Evolutionary conservation across 2,113 vertebrate genomes (phyloP), one percentile per base, ranked within the genome.

Genomic region (Tetrao urogallus): DNA sequence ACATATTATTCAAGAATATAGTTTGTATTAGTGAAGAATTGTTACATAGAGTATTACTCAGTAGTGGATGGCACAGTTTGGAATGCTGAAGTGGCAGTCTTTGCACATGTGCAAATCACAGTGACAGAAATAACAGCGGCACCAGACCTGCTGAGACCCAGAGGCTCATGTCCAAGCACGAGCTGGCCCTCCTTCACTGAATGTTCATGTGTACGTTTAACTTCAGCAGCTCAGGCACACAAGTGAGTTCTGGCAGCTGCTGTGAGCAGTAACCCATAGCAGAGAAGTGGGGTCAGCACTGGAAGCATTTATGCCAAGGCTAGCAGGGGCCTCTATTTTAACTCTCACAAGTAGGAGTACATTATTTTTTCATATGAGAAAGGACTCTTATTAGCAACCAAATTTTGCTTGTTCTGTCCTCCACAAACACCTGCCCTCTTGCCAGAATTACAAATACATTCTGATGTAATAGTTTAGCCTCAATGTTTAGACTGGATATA

Each of bases 121-220:
- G 45, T 2, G 1, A 27, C 24, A 52, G 45, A 45, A 43, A 54
- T 42, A 50, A 19, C 30, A 25, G 65, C 0, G 2, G 40, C 5
- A 10, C 8, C 30, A 43, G 34, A 65, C 58, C 43, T 52, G 43
- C 67, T 42, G 45, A 40, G 60, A 16, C 60, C 38, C 38, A 17
- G 19, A 21, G 75, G 15, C 38, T 16, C 22, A 38, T 18, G 21
- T 6, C 21, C 5, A 38, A 54, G 52, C 1, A 1, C 2, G 8
- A 54, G 16, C 52, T 30, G 36, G 17, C 21, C 57, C 36, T 50
- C 32, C 65, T 58, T 72, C n/a, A 27, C n/a, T 67, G 82, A 61
- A 5, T 21, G 11, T 13, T 38, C 38, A 19, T 15, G 13, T 2
- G 20, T 43, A 47, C 36, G 60, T 45, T 32, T 12, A 22, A 7